phyloP scores from a whole-genome alignment of 2,888 invertebrate genomes.

The Acanthacorydalis orientalis region DNA sequence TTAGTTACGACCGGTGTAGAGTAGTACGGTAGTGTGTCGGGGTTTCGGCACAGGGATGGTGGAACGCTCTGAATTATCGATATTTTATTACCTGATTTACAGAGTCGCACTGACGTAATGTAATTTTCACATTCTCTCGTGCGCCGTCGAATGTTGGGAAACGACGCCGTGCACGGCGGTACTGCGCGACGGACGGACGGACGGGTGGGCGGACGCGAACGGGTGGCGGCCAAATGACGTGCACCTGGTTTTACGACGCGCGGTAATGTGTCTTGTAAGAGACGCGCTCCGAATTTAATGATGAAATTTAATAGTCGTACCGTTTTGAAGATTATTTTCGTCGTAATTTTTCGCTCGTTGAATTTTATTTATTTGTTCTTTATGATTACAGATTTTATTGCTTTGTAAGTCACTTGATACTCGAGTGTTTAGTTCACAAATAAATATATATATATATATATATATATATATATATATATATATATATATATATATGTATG shows the following conservation, averaged over 20 bases:
- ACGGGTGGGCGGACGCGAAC: too few species aligned
- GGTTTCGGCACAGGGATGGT: background rate
- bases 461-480: too few species aligned
- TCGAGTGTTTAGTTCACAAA: too few species aligned
- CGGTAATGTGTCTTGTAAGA: background rate
- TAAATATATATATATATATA: too few species aligned
- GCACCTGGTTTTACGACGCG: background rate
- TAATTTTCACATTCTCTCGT: background rate
- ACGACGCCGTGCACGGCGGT: too few species aligned
- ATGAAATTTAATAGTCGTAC: background rate
- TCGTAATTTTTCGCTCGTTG: too few species aligned
- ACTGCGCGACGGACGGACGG: background rate
- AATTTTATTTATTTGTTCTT: too few species aligned
- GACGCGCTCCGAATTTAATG: background rate
- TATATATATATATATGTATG: too few species aligned
- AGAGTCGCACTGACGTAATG: background rate
- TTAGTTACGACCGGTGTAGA: background rate
- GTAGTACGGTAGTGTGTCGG: background rate
- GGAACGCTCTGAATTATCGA: background rate
- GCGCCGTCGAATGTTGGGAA: background rate
- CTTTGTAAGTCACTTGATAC: too few species aligned
- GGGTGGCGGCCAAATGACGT: background rate
- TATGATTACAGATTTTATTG: too few species aligned
- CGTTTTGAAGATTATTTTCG: too few species aligned
- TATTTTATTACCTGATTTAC: background rate